A percentile compares a stretch with the other conserved stretches of the same genome.
phyloP scores from a whole-genome alignment of 2,113 vertebrate species.

The Pseudolaguvia tuberculata region DNA sequence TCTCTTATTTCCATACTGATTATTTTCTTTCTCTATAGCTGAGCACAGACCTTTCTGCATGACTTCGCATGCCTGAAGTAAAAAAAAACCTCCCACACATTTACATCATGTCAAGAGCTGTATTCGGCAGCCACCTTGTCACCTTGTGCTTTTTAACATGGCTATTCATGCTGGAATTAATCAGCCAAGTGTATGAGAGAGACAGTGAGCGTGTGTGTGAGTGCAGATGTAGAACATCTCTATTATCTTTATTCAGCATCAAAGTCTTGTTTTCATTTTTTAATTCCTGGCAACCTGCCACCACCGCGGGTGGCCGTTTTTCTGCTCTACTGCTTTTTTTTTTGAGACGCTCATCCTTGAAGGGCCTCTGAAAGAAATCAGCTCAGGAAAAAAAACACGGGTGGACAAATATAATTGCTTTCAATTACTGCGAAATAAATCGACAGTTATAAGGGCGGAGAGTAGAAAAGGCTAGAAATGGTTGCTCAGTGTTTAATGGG shows the following conservation, averaged over 20 bases:
- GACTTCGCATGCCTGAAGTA: conserved; percentile 33
- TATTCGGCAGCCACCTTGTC: conserved; percentile 23
- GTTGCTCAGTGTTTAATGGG: too few species aligned
- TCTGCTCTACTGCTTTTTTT: too few species aligned
- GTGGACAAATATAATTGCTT: background rate
- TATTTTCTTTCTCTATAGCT: conserved; percentile 23
- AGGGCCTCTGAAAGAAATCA: background rate
- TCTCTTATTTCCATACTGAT: conserved; percentile 51
- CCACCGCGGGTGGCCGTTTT: conserved; percentile 5
- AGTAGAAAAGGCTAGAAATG: background rate
- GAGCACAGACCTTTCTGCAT: conserved; percentile 36
- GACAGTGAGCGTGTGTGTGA: conserved; percentile 8
- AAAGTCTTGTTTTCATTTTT: conserved; percentile 20
- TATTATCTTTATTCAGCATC: conserved; percentile 38
- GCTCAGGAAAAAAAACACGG: background rate
- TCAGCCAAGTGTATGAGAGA: conserved; percentile 31
- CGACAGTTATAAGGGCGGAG: conserved; percentile 2
- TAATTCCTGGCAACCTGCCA: conserved; percentile 38
- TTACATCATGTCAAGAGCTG: conserved; percentile 41
- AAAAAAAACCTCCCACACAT: conserved; percentile 9
- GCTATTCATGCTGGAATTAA: conserved; percentile 41
- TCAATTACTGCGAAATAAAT: background rate
- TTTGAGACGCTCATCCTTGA: too few species aligned
- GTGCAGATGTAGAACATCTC: conserved; percentile 3
- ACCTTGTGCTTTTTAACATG: conserved; percentile 33